Evolutionary conservation across 2,113 vertebrate species (phyloP), one percentile per base, ranked within the genome.

Genomic region (Microcebus jonahi): DNA sequence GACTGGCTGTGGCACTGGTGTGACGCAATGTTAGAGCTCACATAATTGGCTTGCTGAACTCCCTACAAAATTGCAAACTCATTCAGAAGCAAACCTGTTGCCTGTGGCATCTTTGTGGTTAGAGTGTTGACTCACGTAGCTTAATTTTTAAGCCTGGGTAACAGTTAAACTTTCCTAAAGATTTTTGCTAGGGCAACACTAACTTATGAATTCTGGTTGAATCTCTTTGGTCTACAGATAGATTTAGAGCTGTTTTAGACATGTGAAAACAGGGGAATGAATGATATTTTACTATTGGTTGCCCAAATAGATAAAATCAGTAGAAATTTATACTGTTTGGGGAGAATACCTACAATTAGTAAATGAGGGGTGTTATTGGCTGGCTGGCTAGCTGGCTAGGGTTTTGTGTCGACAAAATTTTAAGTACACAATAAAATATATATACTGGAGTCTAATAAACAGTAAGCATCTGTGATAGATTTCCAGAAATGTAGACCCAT

Each of bases 81-180:
- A 76, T 67, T 94, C 48, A 15, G 67, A 95, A 76, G 77, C 57
- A 91, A 91, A 59, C 57, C 63, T 70, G 73, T 94, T 79, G 85
- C 68, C 76, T 93, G 48, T 87, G 94, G 93, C 67, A 70, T 86
- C 59, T 91, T 86, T 79, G 83, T 70, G 36, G 48, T 82, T 83
- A 65, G 45, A 70, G 45, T 88, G 48, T 85, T 94, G 45, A 77
- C 61, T 89, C 45, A 50, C 70, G 71, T n/a, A 57, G 90, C 61
- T 97, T 95, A 92, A 86, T 92, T 97, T 91, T 97, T 95, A 96
- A 98, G 86, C 34, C 34, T 48, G 20, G n/a, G 21, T 83, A 90
- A 55, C 53, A 80, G 73, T 81, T 73, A 88, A 89, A 88, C 50
- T 96, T 94, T 17, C 55, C 77, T 70, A 67, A 94, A 87, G 45